Base-by-base conservation (phyloP, 2,113 vertebrate genomes). In the cat (Felis catus) region DNA sequence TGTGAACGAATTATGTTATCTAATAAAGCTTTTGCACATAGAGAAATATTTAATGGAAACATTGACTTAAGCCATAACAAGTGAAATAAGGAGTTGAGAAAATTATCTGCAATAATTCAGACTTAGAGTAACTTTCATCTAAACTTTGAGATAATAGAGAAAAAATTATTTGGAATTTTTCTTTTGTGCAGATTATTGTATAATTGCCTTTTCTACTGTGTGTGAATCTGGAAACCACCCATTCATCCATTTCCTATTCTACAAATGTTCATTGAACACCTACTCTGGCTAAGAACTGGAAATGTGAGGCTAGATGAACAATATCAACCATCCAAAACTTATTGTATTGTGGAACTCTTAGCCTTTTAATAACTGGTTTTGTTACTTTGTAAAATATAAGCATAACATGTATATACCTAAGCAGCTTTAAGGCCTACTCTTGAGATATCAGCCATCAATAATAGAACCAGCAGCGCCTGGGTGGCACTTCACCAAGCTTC, bases 341-440 rank as follows among this genome's bases (percentile, higher is more conserved):
- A 45, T 4, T 66, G 9, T 73, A 70, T 70, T 84, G 7, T 70
- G 71, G 51, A 61, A 94, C 29, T 81, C 18, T 74, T 88, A 80
- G 36, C n/a, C 41, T 88, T 92, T 95, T 66, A 71, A 66, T 94
- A 91, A 70, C 14, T 71, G 25, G 4, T 45, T 92, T 97, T 89
- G 91, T 95, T 94, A 65, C 16, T 98, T 89, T 85, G 33, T 89
- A 85, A 94, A 95, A 68, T 78, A 89, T 95, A 94, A 95, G 81
- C 21, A 68, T 48, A 92, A 86, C 29, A 83, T 61, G 53, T 19
- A 80, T 91, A 96, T 94, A 97, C 78, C 65, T 93, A 96, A 85
- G 51, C 13, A 88, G 80, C 9, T 89, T 79, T 85, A 78, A 93
- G 68, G 4, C 3, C 51, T 16, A 48, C 5, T 55, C 63, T 89